Conservation (phyloP, 2,113 vertebrate species). For the Corythaeola cristata region DNA sequence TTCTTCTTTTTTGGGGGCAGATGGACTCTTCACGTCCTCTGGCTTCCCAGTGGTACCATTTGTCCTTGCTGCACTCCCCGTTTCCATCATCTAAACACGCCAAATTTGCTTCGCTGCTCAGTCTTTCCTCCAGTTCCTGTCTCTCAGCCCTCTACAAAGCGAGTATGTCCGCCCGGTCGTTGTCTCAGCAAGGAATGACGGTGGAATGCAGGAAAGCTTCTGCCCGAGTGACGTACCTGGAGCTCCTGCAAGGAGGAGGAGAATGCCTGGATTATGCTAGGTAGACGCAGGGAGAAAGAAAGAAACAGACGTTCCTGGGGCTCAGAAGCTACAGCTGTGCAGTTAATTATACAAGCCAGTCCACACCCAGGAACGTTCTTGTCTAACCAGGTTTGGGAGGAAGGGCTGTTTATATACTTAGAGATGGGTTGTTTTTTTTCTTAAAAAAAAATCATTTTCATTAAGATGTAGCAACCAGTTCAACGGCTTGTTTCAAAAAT, state of each 20-base stretch:
- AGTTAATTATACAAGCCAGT: conserved; percentile 68
- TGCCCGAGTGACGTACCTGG: conserved; percentile 61
- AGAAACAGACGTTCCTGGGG: conserved; percentile 39
- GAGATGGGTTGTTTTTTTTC: conserved; percentile 28
- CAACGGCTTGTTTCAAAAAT: conserved; percentile 53
- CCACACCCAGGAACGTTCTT: conserved; percentile 78
- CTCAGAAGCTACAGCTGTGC: conserved; percentile 59
- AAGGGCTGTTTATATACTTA: conserved; percentile 66
- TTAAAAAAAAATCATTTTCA: conserved; percentile 37
- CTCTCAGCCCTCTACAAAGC: background rate
- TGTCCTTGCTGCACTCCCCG: conserved; percentile 45
- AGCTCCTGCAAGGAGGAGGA: conserved; percentile 29
- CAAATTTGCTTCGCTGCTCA: background rate
- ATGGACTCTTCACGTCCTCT: conserved; percentile 58
- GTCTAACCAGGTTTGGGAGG: conserved; percentile 74
- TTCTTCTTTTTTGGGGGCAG: conserved; percentile 59
- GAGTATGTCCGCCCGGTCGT: background rate
- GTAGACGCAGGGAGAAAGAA: conserved; percentile 22
- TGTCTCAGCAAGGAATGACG: conserved; percentile 3
- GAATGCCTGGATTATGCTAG: conserved; percentile 24
- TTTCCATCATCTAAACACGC: conserved; percentile 56
- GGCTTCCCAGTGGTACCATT: conserved; percentile 56
- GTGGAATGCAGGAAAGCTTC: background rate
- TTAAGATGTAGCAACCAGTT: conserved; percentile 69
- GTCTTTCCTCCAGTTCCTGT: background rate